Evolutionary conservation across 2,113 vertebrate species (phyloP).

Genomic region (Hemibagrus wyckioides): DNA sequence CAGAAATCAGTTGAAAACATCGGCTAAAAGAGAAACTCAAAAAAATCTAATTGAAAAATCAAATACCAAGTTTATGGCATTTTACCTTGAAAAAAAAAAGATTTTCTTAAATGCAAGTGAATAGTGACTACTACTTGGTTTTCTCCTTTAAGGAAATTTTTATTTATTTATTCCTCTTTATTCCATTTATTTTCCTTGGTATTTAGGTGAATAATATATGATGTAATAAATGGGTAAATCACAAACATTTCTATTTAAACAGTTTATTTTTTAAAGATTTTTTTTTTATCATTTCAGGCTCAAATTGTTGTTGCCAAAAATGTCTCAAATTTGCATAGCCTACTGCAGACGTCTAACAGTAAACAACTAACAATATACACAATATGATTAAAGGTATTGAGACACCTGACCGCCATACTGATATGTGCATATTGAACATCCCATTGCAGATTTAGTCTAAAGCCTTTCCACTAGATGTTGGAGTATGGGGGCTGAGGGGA

Average conservation of each 20-base stretch:
- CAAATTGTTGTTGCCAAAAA: not conserved
- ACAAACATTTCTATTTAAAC: too few species aligned
- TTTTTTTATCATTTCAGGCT: not conserved
- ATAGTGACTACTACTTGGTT: too few species aligned
- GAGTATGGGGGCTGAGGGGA: not conserved
- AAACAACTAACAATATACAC: not conserved
- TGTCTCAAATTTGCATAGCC: not conserved
- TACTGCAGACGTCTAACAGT: not conserved
- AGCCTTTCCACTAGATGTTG: too few species aligned
- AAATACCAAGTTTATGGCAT: too few species aligned
- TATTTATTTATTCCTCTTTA: too few species aligned
- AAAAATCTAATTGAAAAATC: too few species aligned
- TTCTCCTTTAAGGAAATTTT: too few species aligned
- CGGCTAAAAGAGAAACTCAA: too few species aligned
- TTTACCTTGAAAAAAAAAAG: too few species aligned
- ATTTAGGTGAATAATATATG: not conserved
- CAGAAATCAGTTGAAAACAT: not conserved
- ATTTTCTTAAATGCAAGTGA: too few species aligned
- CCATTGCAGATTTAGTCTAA: not conserved
- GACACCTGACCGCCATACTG: not conserved
- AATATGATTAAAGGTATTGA: not conserved
- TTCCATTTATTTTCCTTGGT: too few species aligned
- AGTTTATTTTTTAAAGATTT: not conserved
- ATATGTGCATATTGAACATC: not conserved
- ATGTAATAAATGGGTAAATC: too few species aligned